Evolutionary conservation across 2,113 vertebrate species (phyloP).

Genomic region (Microcebus tavaratra): DNA sequence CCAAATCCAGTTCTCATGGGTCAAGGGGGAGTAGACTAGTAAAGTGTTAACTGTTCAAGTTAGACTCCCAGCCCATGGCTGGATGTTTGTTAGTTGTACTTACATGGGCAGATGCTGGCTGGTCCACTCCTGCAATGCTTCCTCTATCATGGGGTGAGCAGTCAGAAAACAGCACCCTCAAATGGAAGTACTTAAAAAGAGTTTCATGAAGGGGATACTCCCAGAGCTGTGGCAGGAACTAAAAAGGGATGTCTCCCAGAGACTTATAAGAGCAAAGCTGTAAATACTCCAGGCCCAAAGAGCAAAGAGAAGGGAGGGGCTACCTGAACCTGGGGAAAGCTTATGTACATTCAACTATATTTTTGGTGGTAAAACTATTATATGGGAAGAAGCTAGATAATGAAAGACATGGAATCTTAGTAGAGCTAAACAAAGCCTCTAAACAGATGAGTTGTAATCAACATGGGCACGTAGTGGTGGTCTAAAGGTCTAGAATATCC

Average conservation of each 20-base stretch:
- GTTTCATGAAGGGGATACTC: not conserved
- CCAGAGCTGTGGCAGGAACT: not conserved
- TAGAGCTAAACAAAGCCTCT: not conserved
- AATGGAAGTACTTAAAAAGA: not conserved
- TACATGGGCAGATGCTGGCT: not conserved
- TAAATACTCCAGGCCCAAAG: not conserved
- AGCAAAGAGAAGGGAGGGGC: not conserved
- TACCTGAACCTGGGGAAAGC: not conserved
- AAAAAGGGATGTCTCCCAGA: not conserved
- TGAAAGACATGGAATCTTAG: not conserved
- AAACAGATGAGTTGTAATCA: not conserved
- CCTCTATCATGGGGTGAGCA: not conserved
- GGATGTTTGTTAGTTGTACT: not conserved
- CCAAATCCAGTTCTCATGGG: not conserved
- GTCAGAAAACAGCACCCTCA: not conserved
- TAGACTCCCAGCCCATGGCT: not conserved
- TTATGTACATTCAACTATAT: not conserved
- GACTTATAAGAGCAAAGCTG: not conserved
- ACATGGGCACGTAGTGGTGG: accelerated
- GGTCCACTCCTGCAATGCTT: not conserved
- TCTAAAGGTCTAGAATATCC: not conserved
- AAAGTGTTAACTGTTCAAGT: not conserved
- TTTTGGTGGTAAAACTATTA: not conserved
- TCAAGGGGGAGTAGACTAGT: not conserved
- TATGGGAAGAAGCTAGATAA: not conserved